Percentiles rank a stretch among this genome's conserved stretches.
Evolutionary conservation across 1,140 invertebrate genomes (phyloP).

Genomic region (Drosophila teissieri): DNA sequence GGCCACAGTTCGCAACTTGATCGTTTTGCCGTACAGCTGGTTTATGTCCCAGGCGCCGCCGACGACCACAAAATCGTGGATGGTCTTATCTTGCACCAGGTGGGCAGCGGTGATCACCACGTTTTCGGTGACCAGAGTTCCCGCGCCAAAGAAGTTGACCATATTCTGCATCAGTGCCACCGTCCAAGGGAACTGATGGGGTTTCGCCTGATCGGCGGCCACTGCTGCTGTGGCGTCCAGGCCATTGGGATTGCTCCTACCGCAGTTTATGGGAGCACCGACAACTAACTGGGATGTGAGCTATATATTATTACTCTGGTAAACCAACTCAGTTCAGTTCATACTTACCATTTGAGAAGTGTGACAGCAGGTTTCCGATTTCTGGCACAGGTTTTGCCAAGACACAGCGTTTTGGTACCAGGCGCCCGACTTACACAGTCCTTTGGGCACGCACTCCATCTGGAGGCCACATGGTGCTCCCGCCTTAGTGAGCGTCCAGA

Average conservation of each 20-base stretch:
- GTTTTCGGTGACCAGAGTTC: constrained; percentile 16
- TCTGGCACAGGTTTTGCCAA: not conserved
- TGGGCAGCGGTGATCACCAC: constrained; percentile 8
- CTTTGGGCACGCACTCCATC: constrained; percentile 7
- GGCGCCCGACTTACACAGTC: not conserved
- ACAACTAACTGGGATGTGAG: not conserved
- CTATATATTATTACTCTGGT: too few species aligned
- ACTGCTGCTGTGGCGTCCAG: not conserved
- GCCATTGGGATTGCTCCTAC: not conserved
- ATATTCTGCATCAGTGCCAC: not conserved
- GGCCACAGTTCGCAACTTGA: not conserved
- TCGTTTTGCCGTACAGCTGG: not conserved
- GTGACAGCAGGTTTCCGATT: not conserved
- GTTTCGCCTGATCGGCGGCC: not conserved
- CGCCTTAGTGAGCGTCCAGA: not conserved
- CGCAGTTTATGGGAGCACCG: not conserved
- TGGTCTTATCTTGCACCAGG: not conserved
- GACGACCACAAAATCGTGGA: not conserved
- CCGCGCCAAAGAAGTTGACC: not conserved
- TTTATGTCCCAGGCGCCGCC: constrained; percentile 9
- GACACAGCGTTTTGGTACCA: too few species aligned
- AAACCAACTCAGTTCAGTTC: not conserved
- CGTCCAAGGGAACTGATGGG: constrained; percentile 13
- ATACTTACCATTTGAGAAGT: not conserved
- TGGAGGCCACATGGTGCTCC: constrained; percentile 5